Evolutionary conservation across 2,888 invertebrate species (phyloP).

Genomic region (Hymenopus coronatus): DNA sequence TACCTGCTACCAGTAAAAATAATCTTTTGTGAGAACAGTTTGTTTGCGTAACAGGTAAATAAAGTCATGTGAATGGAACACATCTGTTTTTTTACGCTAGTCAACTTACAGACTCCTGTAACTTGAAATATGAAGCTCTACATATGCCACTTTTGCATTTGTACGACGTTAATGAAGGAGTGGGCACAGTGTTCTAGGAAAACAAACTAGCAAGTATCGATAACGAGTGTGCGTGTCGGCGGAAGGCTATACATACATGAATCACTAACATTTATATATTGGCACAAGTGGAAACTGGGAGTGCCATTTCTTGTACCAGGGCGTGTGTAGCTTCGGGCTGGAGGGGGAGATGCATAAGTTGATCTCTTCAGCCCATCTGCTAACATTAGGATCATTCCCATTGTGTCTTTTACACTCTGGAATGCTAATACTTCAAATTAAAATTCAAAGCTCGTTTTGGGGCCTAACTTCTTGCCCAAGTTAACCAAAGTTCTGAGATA

Average conservation of each 20-base stretch:
- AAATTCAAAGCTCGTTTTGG: no score
- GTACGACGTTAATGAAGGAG: neutral
- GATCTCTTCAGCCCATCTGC: neutral
- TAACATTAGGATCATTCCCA: no score
- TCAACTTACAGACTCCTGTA: no score
- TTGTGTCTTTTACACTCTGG: no score
- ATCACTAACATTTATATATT: neutral
- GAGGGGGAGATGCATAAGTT: neutral
- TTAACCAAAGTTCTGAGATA: no score
- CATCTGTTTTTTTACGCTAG: no score
- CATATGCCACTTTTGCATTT: neutral
- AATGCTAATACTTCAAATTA: no score
- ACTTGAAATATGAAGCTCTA: neutral
- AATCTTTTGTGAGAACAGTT: no score
- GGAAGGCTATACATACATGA: neutral
- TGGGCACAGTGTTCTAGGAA: neutral
- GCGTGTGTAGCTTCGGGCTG: neutral
- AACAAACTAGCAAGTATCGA: slow-evolving; percentile 3
- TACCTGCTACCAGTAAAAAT: no score
- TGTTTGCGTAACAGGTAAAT: no score
- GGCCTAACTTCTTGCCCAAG: no score
- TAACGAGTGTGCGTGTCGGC: neutral
- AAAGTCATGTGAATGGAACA: no score
- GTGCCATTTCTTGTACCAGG: neutral
- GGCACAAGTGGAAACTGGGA: neutral